These are phyloP conservation scores for Boloria selene DNA, from an alignment of 2,888 invertebrate species.

Conservation along the genomic window DNA sequence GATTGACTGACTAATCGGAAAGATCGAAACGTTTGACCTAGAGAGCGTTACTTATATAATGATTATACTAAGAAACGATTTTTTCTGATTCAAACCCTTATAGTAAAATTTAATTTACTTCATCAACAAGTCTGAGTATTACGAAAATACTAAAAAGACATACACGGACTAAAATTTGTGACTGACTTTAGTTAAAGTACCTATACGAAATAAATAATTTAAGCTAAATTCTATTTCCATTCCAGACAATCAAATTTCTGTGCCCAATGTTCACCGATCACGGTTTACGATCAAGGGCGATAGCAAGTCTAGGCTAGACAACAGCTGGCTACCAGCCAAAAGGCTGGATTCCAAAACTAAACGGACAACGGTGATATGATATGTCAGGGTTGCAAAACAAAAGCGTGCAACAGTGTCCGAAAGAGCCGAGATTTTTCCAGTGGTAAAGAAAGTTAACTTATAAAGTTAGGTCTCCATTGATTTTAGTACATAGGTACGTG, in stretches of 20 bases:
- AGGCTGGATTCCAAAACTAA: constrained; percentile 23
- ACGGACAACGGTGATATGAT: constrained; percentile 20
- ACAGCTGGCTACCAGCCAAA: constrained; percentile 38
- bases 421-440: constrained; percentile 1
- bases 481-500: too few species aligned
- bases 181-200: too few species aligned
- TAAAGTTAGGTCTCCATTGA: neutral
- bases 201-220: too few species aligned
- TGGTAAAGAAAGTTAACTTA: neutral
- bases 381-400: constrained; percentile 35
- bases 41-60: too few species aligned
- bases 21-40: too few species aligned
- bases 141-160: too few species aligned
- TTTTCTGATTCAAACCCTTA: too few species aligned
- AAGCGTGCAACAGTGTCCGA: constrained; percentile 33
- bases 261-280: constrained; percentile 24
- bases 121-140: too few species aligned
- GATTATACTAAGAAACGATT: too few species aligned
- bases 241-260: constrained; percentile 19
- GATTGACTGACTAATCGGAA: too few species aligned
- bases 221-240: neutral
- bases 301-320: constrained; percentile 29
- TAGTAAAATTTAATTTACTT: too few species aligned
- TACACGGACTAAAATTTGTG: too few species aligned
- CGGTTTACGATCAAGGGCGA: constrained; percentile 39